These are phyloP conservation scores for Yponomeuta sedellus DNA, from an alignment of 2,888 invertebrate species.

Conservation along the genomic window DNA sequence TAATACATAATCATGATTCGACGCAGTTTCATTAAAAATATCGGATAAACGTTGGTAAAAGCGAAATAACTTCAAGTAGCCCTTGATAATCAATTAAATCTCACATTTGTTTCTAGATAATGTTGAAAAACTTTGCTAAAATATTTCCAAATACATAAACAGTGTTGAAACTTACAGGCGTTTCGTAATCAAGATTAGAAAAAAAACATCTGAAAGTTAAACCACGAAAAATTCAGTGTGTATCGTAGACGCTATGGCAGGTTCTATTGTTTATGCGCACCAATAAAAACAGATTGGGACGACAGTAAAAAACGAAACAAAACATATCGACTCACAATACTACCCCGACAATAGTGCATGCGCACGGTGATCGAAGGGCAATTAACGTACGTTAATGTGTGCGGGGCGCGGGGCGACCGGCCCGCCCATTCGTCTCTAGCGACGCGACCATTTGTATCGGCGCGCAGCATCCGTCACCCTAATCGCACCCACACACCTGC, in stretches of 20 bases:
- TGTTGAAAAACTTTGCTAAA: too few species aligned
- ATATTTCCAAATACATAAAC: too few species aligned
- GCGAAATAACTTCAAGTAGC: too few species aligned
- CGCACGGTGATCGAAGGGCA: slow-evolving; percentile 42
- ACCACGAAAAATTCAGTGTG: not conserved
- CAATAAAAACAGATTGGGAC: slow-evolving; percentile 4
- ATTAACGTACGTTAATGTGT: slow-evolving; percentile 52
- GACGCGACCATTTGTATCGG: slow-evolving; percentile 60
- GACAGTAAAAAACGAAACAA: slow-evolving; percentile 8
- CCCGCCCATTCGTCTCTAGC: slow-evolving; percentile 53
- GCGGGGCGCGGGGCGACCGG: slow-evolving; percentile 30
- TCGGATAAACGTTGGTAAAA: too few species aligned
- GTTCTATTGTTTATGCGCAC: slow-evolving; percentile 6
- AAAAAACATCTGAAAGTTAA: too few species aligned
- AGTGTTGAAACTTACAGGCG: too few species aligned
- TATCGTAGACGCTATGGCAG: not conserved
- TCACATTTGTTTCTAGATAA: too few species aligned
- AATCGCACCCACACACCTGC: slow-evolving; percentile 61
- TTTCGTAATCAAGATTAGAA: too few species aligned
- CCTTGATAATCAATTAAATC: too few species aligned
- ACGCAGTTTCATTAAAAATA: too few species aligned
- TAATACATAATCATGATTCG: too few species aligned
- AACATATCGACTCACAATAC: not conserved
- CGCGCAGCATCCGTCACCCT: slow-evolving; percentile 56
- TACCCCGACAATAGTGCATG: slow-evolving; percentile 1